Evolutionary conservation across 2,888 invertebrate genomes (phyloP).

Genomic region (Hemistola chrysoprasaria): DNA sequence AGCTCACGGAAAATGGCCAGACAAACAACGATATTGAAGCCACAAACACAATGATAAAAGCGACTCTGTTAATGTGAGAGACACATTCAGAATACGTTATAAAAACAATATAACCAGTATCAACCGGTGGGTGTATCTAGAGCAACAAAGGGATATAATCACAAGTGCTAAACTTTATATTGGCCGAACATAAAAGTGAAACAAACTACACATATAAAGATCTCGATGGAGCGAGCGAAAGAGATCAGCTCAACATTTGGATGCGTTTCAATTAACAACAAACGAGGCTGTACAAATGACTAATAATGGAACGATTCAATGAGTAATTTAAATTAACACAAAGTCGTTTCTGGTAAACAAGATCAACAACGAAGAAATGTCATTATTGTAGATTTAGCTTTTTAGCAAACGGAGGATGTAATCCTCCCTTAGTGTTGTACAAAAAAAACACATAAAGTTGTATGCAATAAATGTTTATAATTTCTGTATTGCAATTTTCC

Average conservation of each 20-base stretch:
- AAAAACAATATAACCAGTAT: conserved; percentile 18
- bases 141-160: conserved; percentile 16
- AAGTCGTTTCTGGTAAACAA: conserved; percentile 49
- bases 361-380: conserved; percentile 38
- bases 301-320: conserved; percentile 72
- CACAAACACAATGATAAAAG: conserved; percentile 53
- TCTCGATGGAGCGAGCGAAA: conserved; percentile 20
- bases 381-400: conserved; percentile 8
- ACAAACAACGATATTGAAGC: conserved; percentile 70
- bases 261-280: conserved; percentile 71
- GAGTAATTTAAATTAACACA: conserved; percentile 69
- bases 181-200: conserved; percentile 6
- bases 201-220: conserved; percentile 15
- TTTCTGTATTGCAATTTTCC: conserved; percentile 56
- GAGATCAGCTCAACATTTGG: conserved; percentile 50
- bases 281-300: conserved; percentile 64
- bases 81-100: conserved; percentile 33
- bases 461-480: conserved; percentile 37
- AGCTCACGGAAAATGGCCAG: conserved; percentile 71
- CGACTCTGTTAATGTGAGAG: conserved; percentile 37
- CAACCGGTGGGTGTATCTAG: conserved; percentile 3
- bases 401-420: too few relatives aligned
- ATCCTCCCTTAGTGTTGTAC: conserved; percentile 13
- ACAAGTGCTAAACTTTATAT: conserved; percentile 15
- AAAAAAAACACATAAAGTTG: too few relatives aligned